A percentile compares a stretch with the other conserved stretches of the same genome.
Evolutionary conservation across 2,797 vertebrate species (phyloP).

Genomic region (Poecile montanus): DNA sequence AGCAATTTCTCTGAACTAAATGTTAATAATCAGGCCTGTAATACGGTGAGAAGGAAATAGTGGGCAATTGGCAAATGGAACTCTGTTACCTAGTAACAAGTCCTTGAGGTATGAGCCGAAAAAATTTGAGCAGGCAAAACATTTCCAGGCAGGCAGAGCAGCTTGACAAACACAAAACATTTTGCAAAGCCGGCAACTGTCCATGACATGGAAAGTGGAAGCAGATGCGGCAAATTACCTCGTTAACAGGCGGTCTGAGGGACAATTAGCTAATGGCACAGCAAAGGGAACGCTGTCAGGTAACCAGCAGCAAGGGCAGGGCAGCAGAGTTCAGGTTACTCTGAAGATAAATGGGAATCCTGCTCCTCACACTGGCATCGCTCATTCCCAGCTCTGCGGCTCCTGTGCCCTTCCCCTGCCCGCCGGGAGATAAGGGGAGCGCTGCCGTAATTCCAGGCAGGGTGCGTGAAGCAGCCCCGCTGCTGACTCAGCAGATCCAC

Average conservation of each 20-base stretch:
- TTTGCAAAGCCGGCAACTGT: constrained; percentile 34
- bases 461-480: accelerated
- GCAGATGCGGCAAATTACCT: constrained; percentile 77
- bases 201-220: constrained; percentile 79
- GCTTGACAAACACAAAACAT: constrained; percentile 79
- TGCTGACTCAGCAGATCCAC: constrained; percentile 4
- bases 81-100: constrained; percentile 89
- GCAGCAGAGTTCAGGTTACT: neutral
- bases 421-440: neutral
- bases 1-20: constrained; percentile 95
- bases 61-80: constrained; percentile 86
- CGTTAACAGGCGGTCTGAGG: constrained; percentile 63
- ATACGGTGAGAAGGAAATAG: constrained; percentile 89
- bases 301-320: neutral
- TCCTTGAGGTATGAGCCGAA: constrained; percentile 71
- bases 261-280: constrained; percentile 70
- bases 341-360: neutral
- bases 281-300: constrained; percentile 8
- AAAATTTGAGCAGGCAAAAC: constrained; percentile 68
- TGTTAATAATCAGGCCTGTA: constrained; percentile 91
- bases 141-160: constrained; percentile 77
- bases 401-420: neutral
- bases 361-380: accelerated
- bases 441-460: neutral
- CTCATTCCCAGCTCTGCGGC: neutral